Evolutionary conservation across 2,797 vertebrate species (phyloP).

Genomic region (Gymnoscopelus braueri): DNA sequence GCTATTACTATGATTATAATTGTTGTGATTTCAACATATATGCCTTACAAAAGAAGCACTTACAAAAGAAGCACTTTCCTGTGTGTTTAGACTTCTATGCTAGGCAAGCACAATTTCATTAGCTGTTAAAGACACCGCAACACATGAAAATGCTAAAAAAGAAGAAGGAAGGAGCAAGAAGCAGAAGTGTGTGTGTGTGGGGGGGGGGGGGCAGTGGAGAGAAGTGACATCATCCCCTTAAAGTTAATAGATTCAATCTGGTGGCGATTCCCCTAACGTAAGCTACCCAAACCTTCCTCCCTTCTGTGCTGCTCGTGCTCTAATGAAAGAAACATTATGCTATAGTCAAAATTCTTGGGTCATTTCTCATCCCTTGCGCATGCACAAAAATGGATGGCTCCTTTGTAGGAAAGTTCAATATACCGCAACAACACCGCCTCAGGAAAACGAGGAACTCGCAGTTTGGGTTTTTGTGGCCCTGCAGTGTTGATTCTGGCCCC

Average conservation of each 20-base stretch:
- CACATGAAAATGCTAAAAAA: slow-evolving; percentile 28
- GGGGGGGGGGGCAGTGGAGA: slow-evolving; percentile 20
- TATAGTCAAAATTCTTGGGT: slow-evolving; percentile 47
- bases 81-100: slow-evolving; percentile 23
- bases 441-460: slow-evolving; percentile 42
- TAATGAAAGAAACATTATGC: slow-evolving; percentile 53
- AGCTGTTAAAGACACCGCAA: slow-evolving; percentile 35
- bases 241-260: slow-evolving; percentile 72
- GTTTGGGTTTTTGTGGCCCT: slow-evolving; percentile 44
- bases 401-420: slow-evolving; percentile 51
- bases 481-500: slow-evolving; percentile 47
- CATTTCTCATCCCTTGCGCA: slow-evolving; percentile 41
- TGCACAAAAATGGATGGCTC: slow-evolving; percentile 38
- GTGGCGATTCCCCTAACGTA: slow-evolving; percentile 42
- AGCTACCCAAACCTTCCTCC: slow-evolving; percentile 34
- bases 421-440: slow-evolving; percentile 16
- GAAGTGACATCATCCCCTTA: slow-evolving; percentile 66
- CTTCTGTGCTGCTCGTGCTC: slow-evolving; percentile 1
- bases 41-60: no score
- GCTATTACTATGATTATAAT: no score
- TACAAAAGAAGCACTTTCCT: not conserved
- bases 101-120: slow-evolving; percentile 29
- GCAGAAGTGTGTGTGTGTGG: not conserved
- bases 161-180: not conserved
- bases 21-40: no score